A percentile compares a stretch with the other conserved stretches of the same genome.
Evolutionary conservation across 2,113 vertebrate genomes (phyloP).

Genomic region (Fukomys damarensis): DNA sequence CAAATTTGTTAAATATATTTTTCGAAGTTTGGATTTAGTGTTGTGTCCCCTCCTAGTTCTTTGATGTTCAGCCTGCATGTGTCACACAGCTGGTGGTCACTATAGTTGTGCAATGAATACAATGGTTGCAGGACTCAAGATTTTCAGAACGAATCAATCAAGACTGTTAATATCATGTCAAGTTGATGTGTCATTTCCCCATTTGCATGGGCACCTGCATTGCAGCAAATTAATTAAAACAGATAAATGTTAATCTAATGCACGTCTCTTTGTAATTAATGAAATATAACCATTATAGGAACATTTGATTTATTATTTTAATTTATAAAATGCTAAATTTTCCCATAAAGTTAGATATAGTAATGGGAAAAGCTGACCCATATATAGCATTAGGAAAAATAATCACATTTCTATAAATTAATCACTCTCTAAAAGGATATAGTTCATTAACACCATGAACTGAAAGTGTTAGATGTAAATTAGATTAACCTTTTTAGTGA

Average conservation of each 20-base stretch:
- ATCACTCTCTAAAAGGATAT: constrained; percentile 84
- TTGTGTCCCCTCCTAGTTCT: background rate
- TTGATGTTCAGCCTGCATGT: background rate
- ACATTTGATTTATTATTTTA: constrained; percentile 81
- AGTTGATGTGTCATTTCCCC: constrained; percentile 65
- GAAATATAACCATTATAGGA: constrained; percentile 74
- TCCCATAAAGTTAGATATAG: constrained; percentile 74
- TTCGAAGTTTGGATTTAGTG: constrained; percentile 36
- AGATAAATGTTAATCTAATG: constrained; percentile 83
- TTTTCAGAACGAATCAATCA: constrained; percentile 56
- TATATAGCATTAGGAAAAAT: constrained; percentile 78
- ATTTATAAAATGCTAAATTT: constrained; percentile 77
- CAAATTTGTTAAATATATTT: constrained; percentile 51
- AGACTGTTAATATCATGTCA: constrained; percentile 75
- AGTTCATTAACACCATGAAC: constrained; percentile 83
- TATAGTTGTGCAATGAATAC: background rate
- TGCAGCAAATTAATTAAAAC: constrained; percentile 82
- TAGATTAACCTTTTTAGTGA: constrained; percentile 83
- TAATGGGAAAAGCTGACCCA: constrained; percentile 71
- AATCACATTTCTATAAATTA: constrained; percentile 83
- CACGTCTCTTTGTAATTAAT: constrained; percentile 78
- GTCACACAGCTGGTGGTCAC: constrained; percentile 35
- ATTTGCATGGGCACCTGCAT: constrained; percentile 77
- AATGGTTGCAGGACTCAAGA: constrained; percentile 19
- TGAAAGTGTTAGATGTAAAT: constrained; percentile 82